A percentile compares a stretch with the other conserved stretches of the same genome.
phyloP scores from a whole-genome alignment of 2,888 invertebrate genomes.

The Parascotia fuliginaria region DNA sequence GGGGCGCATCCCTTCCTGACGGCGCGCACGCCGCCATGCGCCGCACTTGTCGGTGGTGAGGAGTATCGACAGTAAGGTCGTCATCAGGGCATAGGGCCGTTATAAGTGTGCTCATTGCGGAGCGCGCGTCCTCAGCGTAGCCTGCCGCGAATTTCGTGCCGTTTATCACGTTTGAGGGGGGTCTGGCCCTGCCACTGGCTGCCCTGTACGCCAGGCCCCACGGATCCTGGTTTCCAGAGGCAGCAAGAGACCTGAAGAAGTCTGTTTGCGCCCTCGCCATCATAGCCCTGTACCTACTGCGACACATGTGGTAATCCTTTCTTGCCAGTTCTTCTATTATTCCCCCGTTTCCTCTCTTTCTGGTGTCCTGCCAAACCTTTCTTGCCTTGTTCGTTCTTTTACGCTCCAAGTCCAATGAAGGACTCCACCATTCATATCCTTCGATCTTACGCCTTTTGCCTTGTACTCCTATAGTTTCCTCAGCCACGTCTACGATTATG shows the following conservation, averaged over 20 bases:
- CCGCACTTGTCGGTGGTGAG: constrained; percentile 34
- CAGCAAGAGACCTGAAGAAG: not conserved
- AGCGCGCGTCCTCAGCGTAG: constrained; percentile 5
- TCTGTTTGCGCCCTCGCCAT: constrained; percentile 16
- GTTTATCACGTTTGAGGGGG: constrained; percentile 23
- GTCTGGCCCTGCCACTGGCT: constrained; percentile 28
- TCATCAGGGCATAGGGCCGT: constrained; percentile 45
- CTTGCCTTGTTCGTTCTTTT: not conserved
- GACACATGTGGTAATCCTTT: not conserved
- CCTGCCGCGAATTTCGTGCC: constrained; percentile 18
- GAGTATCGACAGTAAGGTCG: constrained; percentile 13
- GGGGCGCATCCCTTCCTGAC: constrained; percentile 20
- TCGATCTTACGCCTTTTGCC: not conserved
- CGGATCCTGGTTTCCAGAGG: constrained; percentile 8
- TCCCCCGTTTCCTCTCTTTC: not conserved
- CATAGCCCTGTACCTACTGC: not conserved
- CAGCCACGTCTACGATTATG: not conserved
- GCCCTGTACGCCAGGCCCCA: constrained; percentile 38
- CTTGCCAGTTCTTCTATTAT: not conserved
- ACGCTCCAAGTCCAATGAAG: not conserved
- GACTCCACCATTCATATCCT: constrained; percentile 21
- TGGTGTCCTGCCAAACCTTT: constrained; percentile 3
- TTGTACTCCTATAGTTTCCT: not conserved
- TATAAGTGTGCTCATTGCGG: constrained; percentile 30
- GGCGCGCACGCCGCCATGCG: constrained; percentile 27